phyloP scores from a whole-genome alignment of 1,140 invertebrate species.

The Pissodes strobi region DNA sequence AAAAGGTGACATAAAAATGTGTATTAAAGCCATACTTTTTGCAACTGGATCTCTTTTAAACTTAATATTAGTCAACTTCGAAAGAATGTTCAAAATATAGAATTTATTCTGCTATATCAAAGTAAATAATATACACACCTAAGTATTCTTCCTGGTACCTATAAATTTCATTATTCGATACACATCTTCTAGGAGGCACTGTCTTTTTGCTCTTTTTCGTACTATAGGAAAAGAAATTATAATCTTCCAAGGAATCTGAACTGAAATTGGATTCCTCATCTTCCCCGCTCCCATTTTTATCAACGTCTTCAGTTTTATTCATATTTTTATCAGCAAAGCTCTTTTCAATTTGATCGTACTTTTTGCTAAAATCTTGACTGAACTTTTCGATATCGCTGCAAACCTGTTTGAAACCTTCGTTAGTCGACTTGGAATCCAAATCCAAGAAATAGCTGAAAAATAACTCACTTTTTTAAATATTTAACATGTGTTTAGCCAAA shows the following conservation, averaged over 20 bases:
- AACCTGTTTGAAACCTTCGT: conserved; percentile 59
- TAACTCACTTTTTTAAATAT: too few species aligned
- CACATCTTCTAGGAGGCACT: conserved; percentile 64
- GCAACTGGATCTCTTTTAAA: too few species aligned
- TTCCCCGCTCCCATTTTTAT: conserved; percentile 1
- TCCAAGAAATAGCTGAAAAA: conserved; percentile 63
- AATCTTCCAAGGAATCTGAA: conserved; percentile 75
- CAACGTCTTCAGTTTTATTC: conserved; percentile 1
- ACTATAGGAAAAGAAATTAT: conserved; percentile 63
- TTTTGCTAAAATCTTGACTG: conserved; percentile 51
- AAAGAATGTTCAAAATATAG: too few species aligned
- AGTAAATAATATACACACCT: neutral
- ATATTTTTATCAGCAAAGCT: conserved; percentile 29
- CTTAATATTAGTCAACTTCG: too few species aligned
- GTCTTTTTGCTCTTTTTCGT: conserved; percentile 60
- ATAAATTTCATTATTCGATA: conserved; percentile 79
- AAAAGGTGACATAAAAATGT: too few species aligned
- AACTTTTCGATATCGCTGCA: conserved; percentile 56
- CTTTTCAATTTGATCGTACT: conserved; percentile 49
- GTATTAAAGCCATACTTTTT: too few species aligned
- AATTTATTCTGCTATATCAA: neutral
- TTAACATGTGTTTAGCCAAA: too few species aligned
- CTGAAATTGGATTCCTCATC: conserved; percentile 69
- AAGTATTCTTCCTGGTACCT: conserved; percentile 49
- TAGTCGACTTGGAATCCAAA: conserved; percentile 59